A percentile compares a stretch with the other conserved stretches of the same genome.
Evolutionary conservation across 2,888 invertebrate genomes (phyloP).

Genomic region (Conchocele bisecta): DNA sequence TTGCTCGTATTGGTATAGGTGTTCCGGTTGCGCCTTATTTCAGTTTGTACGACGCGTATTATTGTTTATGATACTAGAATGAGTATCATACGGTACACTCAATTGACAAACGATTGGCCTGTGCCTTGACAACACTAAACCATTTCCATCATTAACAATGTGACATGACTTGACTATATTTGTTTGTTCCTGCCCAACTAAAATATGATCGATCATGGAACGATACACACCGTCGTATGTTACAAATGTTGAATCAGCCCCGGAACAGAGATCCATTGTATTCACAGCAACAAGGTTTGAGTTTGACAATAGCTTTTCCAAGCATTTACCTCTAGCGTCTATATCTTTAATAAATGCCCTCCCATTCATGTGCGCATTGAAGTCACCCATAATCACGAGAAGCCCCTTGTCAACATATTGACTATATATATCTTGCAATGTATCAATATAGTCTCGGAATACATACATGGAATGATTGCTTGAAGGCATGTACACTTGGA

Average conservation of each 20-base stretch:
- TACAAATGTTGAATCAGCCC: background rate
- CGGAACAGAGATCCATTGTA: background rate
- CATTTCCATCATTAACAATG: background rate
- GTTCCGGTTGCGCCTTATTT: background rate
- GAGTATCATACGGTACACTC: background rate
- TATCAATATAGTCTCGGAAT: no score
- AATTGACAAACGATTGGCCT: background rate
- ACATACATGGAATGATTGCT: no score
- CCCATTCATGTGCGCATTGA: background rate
- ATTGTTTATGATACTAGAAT: no score
- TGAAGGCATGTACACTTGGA: no score
- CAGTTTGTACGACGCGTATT: background rate
- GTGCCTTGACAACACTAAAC: background rate
- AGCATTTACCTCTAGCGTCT: no score
- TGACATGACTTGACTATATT: background rate
- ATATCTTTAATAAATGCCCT: no score
- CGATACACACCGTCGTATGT: background rate
- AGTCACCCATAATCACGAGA: background rate
- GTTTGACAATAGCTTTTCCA: background rate
- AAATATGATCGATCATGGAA: background rate
- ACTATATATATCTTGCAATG: no score
- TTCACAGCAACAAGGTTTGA: background rate
- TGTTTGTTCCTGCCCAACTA: background rate
- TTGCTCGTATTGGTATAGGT: no score
- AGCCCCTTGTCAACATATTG: background rate